Evolutionary conservation across 2,888 invertebrate species (phyloP), one percentile per base, ranked within the genome.

Genomic region (Drosophila stalkeri): DNA sequence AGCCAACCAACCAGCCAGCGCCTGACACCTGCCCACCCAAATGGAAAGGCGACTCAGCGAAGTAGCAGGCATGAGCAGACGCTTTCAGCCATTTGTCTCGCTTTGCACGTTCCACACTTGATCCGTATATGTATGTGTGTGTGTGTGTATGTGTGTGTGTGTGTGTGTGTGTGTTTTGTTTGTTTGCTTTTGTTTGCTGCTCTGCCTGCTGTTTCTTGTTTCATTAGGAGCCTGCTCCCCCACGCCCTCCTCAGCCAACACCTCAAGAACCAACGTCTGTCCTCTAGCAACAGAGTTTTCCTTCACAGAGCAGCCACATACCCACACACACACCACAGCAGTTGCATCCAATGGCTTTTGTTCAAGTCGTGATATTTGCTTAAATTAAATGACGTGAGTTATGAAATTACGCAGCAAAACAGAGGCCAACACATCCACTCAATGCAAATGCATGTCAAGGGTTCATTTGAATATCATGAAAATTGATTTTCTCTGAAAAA

Each of bases 381-480:
- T 82, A 89, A 91, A 92, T 91, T 90, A 91, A 92, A 92, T 90
- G 90, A 88, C 86, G 78, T 88, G 89, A 90, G 89, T 86, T 91
- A 91, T 91, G 88, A 90, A 88, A 90, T 84, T 86, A 89, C 81
- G 11, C 56, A 54, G n/a, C 27, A 41, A 47, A 20, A 49, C 54
- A 41, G 20, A 35, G n/a, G 12, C 31, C 37, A 51, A 11, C 31
- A 23, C 8, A 59, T 18, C 20, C 43, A 8, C 56, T 41, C 23
- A 44, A 66, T 61, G 54, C 46, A 64, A 66, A 62, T 80, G 63
- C 64, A 55, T 66, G 46, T 64, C 66, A 77, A 77, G 51, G 67
- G 61, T 43, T 51, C 11, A 6, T 11, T 49, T 31, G 0, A 31
- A 49, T 49, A 11, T 16, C 1, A 47, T 27, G n/a, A 16, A 46